Conservation (phyloP, 2,797 vertebrate genomes). For the Lemur catta region DNA sequence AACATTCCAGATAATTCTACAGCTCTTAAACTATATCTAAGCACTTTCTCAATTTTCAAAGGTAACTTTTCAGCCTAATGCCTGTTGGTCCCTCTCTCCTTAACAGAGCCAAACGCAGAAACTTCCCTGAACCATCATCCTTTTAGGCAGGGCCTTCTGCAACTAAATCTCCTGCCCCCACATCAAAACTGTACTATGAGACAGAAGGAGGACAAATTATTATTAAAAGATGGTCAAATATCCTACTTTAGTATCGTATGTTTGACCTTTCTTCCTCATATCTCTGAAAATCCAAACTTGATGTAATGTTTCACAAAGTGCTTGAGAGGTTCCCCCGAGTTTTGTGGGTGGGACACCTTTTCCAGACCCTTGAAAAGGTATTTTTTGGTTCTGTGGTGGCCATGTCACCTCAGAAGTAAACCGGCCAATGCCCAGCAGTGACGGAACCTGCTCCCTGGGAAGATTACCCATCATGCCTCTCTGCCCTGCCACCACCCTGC, state of each 20-base stretch:
- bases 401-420: background rate
- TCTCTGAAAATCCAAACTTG: background rate
- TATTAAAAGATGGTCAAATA: background rate
- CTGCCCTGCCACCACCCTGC: rapidly evolving
- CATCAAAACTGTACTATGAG: background rate
- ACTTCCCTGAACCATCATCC: background rate
- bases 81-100: background rate
- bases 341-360: background rate
- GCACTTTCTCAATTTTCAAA: background rate
- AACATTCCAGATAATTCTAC: background rate
- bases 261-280: background rate
- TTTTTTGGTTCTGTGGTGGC: background rate
- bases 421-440: background rate
- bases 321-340: background rate
- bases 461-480: background rate
- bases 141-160: background rate
- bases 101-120: background rate
- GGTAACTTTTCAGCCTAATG: background rate
- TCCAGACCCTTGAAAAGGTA: background rate
- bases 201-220: background rate
- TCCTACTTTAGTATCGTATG: background rate
- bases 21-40: background rate
- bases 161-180: background rate
- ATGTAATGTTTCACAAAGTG: background rate
- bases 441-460: background rate